These are phyloP conservation scores for Vombatus ursinus DNA, from an alignment of 2,113 vertebrate species.

Conservation along the genomic window DNA sequence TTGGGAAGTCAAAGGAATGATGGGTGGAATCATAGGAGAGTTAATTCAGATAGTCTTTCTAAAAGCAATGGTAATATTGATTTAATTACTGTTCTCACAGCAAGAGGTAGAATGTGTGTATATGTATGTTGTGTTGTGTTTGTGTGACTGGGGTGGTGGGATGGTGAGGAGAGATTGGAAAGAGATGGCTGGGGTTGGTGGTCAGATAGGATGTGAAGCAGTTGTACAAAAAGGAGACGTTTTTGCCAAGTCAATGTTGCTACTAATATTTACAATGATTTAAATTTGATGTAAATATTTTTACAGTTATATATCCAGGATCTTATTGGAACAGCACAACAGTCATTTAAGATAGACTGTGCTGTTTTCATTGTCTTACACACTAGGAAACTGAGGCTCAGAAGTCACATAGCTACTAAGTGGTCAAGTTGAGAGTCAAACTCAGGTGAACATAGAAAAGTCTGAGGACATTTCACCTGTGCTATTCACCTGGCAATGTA, in stretches of 20 bases:
- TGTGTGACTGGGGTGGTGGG: background rate
- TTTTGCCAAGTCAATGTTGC: background rate
- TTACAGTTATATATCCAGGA: background rate
- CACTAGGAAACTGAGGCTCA: fast-evolving
- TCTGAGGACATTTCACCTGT: background rate
- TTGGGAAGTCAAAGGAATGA: background rate
- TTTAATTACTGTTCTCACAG: background rate
- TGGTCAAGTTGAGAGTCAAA: background rate
- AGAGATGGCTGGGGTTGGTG: background rate
- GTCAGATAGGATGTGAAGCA: background rate
- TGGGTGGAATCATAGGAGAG: background rate
- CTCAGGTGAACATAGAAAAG: background rate
- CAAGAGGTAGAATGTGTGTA: background rate
- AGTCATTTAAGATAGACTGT: background rate
- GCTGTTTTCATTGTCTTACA: background rate
- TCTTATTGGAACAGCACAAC: background rate
- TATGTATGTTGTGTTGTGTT: background rate
- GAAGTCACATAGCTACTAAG: background rate
- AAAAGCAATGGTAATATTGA: background rate
- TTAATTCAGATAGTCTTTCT: background rate
- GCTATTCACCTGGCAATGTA: background rate
- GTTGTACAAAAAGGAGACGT: background rate
- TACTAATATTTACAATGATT: background rate
- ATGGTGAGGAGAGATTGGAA: background rate
- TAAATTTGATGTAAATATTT: background rate